Evolutionary conservation across 2,113 vertebrate species (phyloP).

Genomic region (Cisticola juncidis): DNA sequence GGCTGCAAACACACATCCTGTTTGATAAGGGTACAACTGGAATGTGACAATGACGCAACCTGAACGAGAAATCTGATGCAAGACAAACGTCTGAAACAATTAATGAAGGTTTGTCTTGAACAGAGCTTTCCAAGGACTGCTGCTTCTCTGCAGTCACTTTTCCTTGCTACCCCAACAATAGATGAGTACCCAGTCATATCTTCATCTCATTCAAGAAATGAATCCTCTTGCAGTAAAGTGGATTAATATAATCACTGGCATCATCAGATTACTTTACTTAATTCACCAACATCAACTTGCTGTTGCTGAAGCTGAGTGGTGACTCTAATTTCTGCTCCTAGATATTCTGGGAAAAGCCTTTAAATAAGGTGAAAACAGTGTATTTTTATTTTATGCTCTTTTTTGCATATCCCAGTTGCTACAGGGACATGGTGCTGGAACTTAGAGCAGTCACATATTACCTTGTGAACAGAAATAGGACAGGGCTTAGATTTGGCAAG

Average conservation of each 20-base stretch:
- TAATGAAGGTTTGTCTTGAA: background rate
- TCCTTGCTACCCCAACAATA: background rate
- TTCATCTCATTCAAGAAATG: conserved; percentile 6
- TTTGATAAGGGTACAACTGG: background rate
- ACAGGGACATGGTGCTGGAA: background rate
- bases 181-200: conserved; percentile 20
- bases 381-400: background rate
- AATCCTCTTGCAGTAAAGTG: conserved; percentile 13
- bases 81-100: background rate
- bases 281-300: background rate
- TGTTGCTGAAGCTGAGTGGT: background rate
- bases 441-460: background rate
- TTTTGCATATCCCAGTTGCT: background rate
- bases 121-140: background rate
- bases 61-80: background rate
- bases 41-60: background rate
- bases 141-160: background rate
- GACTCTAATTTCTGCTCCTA: background rate
- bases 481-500: background rate
- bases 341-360: background rate
- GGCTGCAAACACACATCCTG: background rate
- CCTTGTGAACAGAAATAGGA: background rate
- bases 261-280: conserved; percentile 12
- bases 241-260: conserved; percentile 18
- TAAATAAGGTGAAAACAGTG: background rate